Percentiles rank a stretch among this genome's conserved stretches.
Evolutionary conservation across 2,797 vertebrate genomes (phyloP).

Genomic region (Characodon lateralis): DNA sequence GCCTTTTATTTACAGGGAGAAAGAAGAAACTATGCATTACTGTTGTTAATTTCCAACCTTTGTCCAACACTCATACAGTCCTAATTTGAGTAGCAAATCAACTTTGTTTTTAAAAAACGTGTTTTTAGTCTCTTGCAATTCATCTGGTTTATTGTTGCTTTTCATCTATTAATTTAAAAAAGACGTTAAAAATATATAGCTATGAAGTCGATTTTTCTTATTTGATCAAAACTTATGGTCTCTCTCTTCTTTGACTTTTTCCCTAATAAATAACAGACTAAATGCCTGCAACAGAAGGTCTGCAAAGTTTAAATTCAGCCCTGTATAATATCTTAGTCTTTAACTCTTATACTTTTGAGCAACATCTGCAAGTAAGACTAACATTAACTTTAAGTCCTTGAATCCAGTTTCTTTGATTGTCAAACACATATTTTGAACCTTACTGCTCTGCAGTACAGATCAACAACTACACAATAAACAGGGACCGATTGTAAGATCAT

Average conservation of each 20-base stretch:
- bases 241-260: not conserved
- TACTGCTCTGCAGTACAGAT: not conserved
- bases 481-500: not conserved
- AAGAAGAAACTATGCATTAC: not conserved
- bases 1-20: not conserved
- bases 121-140: not conserved
- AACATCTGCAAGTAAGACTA: not conserved
- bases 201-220: not conserved
- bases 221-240: not conserved
- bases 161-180: not conserved
- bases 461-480: not conserved
- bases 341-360: not conserved
- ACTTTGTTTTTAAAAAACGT: not conserved
- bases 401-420: slow-evolving; percentile 1
- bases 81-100: not conserved
- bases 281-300: not conserved
- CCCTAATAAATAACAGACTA: not conserved
- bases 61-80: not conserved
- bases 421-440: not conserved
- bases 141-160: not conserved
- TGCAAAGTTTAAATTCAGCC: no score
- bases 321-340: not conserved
- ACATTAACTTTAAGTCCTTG: not conserved
- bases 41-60: not conserved
- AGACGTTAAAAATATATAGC: not conserved